These are phyloP conservation scores for Callyntrura sp. DNA, from an alignment of 2,888 invertebrate species.

Conservation along the genomic window DNA sequence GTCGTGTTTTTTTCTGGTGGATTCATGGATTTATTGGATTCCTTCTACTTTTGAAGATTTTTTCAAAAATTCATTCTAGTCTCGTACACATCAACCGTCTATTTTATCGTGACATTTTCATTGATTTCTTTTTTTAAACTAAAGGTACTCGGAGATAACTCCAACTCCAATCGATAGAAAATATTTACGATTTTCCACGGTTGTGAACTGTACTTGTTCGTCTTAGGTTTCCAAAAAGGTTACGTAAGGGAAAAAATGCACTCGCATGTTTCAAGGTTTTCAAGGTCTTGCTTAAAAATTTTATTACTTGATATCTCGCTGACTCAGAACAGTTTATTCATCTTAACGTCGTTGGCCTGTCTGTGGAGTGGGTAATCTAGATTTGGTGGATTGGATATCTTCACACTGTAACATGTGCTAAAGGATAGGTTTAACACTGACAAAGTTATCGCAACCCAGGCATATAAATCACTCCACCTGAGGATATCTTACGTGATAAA, in stretches of 20 bases:
- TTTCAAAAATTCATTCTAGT: too few species aligned
- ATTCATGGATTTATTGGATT: too few species aligned
- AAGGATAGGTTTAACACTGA: neutral
- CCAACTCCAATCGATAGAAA: neutral
- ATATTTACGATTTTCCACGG: neutral
- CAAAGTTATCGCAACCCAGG: constrained; percentile 5
- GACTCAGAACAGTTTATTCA: neutral
- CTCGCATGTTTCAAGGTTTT: neutral
- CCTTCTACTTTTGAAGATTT: too few species aligned
- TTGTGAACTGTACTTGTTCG: neutral
- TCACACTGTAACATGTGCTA: neutral
- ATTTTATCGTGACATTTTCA: too few species aligned
- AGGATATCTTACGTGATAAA: constrained; percentile 46
- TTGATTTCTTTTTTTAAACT: too few species aligned
- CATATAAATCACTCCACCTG: constrained; percentile 62
- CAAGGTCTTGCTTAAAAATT: constrained; percentile 17
- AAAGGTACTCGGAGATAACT: too few species aligned
- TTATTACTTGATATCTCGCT: constrained; percentile 18
- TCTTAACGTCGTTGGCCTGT: constrained; percentile 17
- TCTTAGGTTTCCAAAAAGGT: constrained; percentile 1
- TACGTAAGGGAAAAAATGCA: neutral
- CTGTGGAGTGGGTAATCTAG: neutral
- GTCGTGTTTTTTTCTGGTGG: too few species aligned
- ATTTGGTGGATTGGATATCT: constrained; percentile 17
- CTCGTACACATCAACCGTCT: too few species aligned